phyloP scores from a whole-genome alignment of 2,888 invertebrate genomes.

The Saturnia pavonia region DNA sequence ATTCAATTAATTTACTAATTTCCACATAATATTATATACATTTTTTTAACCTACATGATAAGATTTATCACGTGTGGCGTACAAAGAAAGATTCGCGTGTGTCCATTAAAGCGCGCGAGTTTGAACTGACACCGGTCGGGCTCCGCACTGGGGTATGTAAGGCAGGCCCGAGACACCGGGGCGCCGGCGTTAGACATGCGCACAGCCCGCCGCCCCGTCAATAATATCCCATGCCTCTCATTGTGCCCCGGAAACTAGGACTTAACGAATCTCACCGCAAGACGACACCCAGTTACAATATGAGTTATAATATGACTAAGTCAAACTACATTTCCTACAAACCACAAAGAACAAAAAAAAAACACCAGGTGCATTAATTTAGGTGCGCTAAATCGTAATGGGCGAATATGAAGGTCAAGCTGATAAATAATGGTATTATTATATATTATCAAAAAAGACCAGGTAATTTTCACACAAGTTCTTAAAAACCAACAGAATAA shows the following conservation, averaged over 20 bases:
- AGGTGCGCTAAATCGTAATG: not conserved
- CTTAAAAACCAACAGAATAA: not conserved
- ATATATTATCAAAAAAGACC: not conserved
- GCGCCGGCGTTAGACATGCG: slow-evolving; percentile 77
- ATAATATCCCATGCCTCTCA: slow-evolving; percentile 72
- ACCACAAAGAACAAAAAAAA: slow-evolving; percentile 21
- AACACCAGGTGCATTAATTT: not conserved
- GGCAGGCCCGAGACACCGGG: slow-evolving; percentile 72
- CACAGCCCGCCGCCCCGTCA: slow-evolving; percentile 65
- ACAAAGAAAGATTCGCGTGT: slow-evolving; percentile 45
- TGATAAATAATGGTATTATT: not conserved
- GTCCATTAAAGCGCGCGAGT: slow-evolving; percentile 53
- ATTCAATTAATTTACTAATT: not conserved
- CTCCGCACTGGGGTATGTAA: slow-evolving; percentile 66
- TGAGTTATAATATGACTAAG: slow-evolving; percentile 40
- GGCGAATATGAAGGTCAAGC: not conserved
- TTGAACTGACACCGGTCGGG: slow-evolving; percentile 64
- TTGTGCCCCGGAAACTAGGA: slow-evolving; percentile 75
- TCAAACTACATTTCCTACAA: slow-evolving; percentile 39
- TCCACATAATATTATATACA: slow-evolving; percentile 15
- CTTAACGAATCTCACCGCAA: slow-evolving; percentile 74
- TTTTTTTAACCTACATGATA: slow-evolving; percentile 49
- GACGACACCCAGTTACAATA: slow-evolving; percentile 55
- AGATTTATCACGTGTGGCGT: slow-evolving; percentile 45
- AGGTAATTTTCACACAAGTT: not conserved